phyloP scores from a whole-genome alignment of 2,888 invertebrate genomes.

The Phengaris alcon region DNA sequence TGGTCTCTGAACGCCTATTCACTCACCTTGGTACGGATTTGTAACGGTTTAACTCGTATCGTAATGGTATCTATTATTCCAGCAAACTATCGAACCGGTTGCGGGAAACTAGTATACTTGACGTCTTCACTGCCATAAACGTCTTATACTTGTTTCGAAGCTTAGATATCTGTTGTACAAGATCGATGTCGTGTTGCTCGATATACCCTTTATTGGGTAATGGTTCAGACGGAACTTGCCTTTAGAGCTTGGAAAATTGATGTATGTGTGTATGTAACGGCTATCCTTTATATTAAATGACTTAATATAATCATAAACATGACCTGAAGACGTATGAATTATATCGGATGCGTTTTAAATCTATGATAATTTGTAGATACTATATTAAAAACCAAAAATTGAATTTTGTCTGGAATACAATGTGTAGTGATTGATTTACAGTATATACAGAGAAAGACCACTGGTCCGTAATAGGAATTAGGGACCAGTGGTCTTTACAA shows the following conservation, averaged over 20 bases:
- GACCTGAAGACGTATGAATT: background rate
- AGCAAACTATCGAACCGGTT: slow-evolving; percentile 7
- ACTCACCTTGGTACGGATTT: slow-evolving; percentile 25
- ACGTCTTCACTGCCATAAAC: background rate
- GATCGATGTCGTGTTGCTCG: background rate
- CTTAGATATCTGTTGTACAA: background rate
- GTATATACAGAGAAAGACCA: too few species aligned
- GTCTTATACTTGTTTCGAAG: background rate
- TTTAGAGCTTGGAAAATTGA: too few species aligned
- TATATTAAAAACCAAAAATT: too few species aligned
- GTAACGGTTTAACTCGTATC: slow-evolving; percentile 25
- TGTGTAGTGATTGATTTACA: too few species aligned
- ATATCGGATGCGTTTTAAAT: too few species aligned
- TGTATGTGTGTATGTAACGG: too few species aligned
- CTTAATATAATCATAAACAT: background rate
- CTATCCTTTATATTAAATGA: background rate
- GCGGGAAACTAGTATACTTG: background rate
- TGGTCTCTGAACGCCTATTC: slow-evolving; percentile 16
- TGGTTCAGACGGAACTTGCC: too few species aligned
- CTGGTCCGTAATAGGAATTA: too few species aligned
- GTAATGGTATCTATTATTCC: slow-evolving; percentile 19
- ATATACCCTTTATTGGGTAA: too few species aligned
- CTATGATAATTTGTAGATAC: too few species aligned
- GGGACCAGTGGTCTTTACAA: too few species aligned
- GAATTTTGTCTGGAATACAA: too few species aligned